Evolutionary conservation across 2,113 vertebrate species (phyloP).

Genomic region (Campylomormyrus tamandua): DNA sequence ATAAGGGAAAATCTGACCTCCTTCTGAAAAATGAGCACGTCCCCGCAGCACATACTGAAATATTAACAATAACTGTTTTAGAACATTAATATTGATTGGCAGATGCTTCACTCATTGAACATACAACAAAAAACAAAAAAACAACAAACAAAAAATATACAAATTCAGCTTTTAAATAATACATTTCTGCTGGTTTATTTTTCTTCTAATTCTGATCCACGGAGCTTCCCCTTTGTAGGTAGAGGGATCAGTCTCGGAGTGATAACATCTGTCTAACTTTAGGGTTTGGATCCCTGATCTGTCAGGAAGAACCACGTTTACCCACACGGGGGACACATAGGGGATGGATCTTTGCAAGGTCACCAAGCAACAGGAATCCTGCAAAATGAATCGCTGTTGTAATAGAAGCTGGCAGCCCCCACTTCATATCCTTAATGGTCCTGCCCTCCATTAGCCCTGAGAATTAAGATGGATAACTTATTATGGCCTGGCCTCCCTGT

Average conservation of each 20-base stretch:
- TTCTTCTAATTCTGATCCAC: not conserved
- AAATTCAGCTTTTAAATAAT: constrained; percentile 42
- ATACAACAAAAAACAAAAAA: constrained; percentile 4
- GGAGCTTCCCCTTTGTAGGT: not conserved
- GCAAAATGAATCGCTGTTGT: constrained; percentile 36
- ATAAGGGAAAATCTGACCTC: constrained; percentile 38
- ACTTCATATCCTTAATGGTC: constrained; percentile 53
- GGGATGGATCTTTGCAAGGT: constrained; percentile 41
- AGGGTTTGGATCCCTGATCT: not conserved
- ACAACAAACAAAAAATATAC: constrained; percentile 3
- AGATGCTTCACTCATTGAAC: constrained; percentile 23
- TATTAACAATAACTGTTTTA: constrained; percentile 40
- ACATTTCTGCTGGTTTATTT: constrained; percentile 20
- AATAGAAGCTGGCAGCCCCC: constrained; percentile 45
- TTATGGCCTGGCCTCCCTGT: constrained; percentile 19
- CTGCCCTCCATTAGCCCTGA: constrained; percentile 55
- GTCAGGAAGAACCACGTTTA: constrained; percentile 7
- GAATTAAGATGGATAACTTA: constrained; percentile 60
- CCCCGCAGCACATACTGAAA: constrained; percentile 41
- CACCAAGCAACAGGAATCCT: constrained; percentile 31
- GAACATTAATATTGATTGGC: constrained; percentile 54
- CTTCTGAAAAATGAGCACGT: constrained; percentile 43
- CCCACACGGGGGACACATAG: not conserved
- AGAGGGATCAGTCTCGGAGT: not conserved
- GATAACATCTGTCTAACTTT: not conserved